Conservation (phyloP, 1,140 invertebrate genomes). For the Leptonema lineaticorne region DNA sequence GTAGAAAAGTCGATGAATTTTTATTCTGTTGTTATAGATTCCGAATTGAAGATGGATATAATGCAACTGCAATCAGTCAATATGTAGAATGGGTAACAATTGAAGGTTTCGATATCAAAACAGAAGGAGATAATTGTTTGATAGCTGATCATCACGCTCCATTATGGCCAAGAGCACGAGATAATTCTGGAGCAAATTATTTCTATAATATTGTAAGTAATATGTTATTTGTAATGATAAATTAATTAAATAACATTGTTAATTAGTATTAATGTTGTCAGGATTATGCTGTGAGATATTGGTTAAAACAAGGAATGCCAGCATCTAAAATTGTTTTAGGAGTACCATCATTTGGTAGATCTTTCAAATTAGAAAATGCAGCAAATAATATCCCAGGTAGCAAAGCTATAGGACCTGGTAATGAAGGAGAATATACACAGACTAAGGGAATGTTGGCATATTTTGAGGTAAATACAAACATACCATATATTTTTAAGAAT, state of each 20-base stretch:
- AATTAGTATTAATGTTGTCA: constrained; percentile 36
- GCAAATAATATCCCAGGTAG: constrained; percentile 56
- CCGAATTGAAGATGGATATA: constrained; percentile 55
- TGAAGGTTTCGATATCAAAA: constrained; percentile 54
- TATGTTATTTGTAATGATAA: not conserved
- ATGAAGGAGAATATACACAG: constrained; percentile 66
- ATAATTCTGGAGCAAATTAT: constrained; percentile 44
- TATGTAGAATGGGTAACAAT: constrained; percentile 52
- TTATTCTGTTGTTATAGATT: constrained; percentile 43
- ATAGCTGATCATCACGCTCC: constrained; percentile 51
- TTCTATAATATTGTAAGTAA: constrained; percentile 37
- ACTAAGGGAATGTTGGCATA: constrained; percentile 65
- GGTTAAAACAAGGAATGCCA: constrained; percentile 51
- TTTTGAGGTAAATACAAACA: constrained; percentile 56
- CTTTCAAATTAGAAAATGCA: constrained; percentile 58
- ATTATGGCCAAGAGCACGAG: constrained; percentile 48
- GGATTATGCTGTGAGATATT: constrained; percentile 55
- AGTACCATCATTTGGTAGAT: constrained; percentile 66
- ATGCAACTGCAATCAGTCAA: constrained; percentile 50
- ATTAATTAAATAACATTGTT: constrained; percentile 12
- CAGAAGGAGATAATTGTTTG: constrained; percentile 47
- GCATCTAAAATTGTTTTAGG: constrained; percentile 66
- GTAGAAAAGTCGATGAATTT: not conserved
- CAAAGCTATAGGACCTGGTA: constrained; percentile 54
- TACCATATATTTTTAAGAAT: too few species aligned